Percentiles rank a stretch among this genome's conserved stretches.
phyloP scores from a whole-genome alignment of 1,140 invertebrate species.

The Megathymus violae region DNA sequence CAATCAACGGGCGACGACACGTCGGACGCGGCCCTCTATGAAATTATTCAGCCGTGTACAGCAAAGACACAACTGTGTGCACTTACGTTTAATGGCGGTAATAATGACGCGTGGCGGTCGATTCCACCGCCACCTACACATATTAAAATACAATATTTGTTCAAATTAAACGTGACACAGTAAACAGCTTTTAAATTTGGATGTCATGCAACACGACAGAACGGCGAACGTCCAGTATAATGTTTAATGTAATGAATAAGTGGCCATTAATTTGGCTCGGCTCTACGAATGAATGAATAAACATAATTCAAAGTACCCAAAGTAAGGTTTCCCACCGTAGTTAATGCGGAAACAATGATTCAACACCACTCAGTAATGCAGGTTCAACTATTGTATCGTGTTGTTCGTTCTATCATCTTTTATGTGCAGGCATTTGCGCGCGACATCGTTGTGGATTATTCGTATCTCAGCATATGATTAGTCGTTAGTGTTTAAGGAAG shows the following conservation, averaged over 20 bases:
- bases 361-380: not conserved
- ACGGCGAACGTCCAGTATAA: not conserved
- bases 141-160: not conserved
- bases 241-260: constrained; percentile 25
- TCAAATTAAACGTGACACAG: not conserved
- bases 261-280: constrained; percentile 8
- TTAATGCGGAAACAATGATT: constrained; percentile 9
- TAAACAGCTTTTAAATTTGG: not conserved
- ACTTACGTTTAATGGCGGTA: constrained; percentile 6
- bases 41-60: constrained; percentile 21
- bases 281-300: constrained; percentile 22
- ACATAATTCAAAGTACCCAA: constrained; percentile 15
- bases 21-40: constrained; percentile 31
- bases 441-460: too few relatives aligned
- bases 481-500: too few relatives aligned
- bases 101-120: not conserved
- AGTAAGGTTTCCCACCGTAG: constrained; percentile 11
- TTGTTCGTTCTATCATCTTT: not conserved
- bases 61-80: constrained; percentile 7
- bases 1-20: constrained; percentile 58
- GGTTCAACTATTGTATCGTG: not conserved
- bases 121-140: not conserved
- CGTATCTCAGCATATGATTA: too few relatives aligned
- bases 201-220: constrained; percentile 5
- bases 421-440: too few relatives aligned